These are phyloP conservation scores for Conops quadrifasciatus DNA, from an alignment of 2,888 invertebrate species.

Conservation along the genomic window DNA sequence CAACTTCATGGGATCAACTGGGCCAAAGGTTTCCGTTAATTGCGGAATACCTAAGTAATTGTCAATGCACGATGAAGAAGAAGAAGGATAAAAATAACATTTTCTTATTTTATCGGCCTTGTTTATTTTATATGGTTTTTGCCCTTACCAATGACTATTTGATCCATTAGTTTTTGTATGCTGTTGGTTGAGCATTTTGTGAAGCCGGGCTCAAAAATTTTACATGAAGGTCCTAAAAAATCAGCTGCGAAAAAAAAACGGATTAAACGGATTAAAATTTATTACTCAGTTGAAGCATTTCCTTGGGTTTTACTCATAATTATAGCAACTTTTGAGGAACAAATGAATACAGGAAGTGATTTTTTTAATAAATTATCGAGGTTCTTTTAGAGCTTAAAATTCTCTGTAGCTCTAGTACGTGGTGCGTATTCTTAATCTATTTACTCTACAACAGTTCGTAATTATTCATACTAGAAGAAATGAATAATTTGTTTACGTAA, in stretches of 20 bases:
- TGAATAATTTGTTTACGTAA: no score
- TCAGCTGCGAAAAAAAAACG: conserved; percentile 68
- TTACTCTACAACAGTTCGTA: no score
- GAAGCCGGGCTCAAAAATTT: conserved; percentile 71
- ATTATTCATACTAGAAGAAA: no score
- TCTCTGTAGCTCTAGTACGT: no score
- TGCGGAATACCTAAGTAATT: conserved; percentile 53
- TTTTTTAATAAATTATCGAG: no score
- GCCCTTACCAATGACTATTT: conserved; percentile 64
- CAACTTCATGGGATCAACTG: conserved; percentile 73
- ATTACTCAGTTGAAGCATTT: not conserved
- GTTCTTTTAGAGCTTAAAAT: no score
- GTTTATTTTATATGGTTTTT: not conserved
- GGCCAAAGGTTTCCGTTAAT: conserved; percentile 64
- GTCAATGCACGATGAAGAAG: not conserved
- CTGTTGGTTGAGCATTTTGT: conserved; percentile 73
- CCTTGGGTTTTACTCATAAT: no score
- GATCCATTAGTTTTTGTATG: conserved; percentile 68
- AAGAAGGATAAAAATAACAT: not conserved
- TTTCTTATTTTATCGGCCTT: conserved; percentile 20
- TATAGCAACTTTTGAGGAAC: no score
- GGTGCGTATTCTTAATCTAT: no score
- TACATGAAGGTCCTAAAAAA: conserved; percentile 73
- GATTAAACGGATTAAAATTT: not conserved
- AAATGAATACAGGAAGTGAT: no score